Base-by-base conservation (phyloP, 2,888 invertebrate species). In the Tanytarsus gracilentus region DNA sequence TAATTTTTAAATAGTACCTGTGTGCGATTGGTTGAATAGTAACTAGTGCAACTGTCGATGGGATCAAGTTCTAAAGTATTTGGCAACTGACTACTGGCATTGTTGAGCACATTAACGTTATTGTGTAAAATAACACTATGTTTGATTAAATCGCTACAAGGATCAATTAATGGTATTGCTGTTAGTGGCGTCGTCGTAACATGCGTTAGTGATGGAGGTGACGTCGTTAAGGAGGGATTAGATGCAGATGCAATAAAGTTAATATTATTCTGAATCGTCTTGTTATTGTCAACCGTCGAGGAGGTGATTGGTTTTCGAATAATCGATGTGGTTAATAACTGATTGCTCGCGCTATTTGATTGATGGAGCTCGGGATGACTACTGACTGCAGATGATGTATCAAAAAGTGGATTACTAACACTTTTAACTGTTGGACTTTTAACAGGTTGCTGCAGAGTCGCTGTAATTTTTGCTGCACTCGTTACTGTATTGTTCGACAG, bases 401-500 rank as follows among this genome's bases (percentile, higher is more conserved):
- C 39, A 33, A 40, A 16, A 59, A 36, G 39, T 50, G 49, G 23
- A 62, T 40, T 62, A 36, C 58, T 52, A 25, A 55, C 30, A 26
- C 50, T 61, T 40, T 55, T 67, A 76, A 75, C 55, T 4, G 50
- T 60, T 21, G 36, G 48, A 33, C 14, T 48, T 27, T 9, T 77
- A 70, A 63, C 77, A 75, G 72, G 77, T 76, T 66, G 77, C 9
- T 30, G 33, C 9, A 16, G 33, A 33, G 40, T 39, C 25, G 21
- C 27, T 27, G 40, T 27, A 26, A 55, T 55, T 55, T 39, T 39
- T 1, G 77, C 72, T 75, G 76, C 64, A 63, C 66, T 58, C 67
- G 65, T 39, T 66, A 63, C 30, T 63, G 65, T 68, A 77, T 78
- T 72, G 75, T 75, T 71, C 73, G 71, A 71, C 72, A 85, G 83